These are phyloP conservation scores for Oncorhynchus clarkii DNA, from an alignment of 2,113 vertebrate species.

Conservation along the genomic window DNA sequence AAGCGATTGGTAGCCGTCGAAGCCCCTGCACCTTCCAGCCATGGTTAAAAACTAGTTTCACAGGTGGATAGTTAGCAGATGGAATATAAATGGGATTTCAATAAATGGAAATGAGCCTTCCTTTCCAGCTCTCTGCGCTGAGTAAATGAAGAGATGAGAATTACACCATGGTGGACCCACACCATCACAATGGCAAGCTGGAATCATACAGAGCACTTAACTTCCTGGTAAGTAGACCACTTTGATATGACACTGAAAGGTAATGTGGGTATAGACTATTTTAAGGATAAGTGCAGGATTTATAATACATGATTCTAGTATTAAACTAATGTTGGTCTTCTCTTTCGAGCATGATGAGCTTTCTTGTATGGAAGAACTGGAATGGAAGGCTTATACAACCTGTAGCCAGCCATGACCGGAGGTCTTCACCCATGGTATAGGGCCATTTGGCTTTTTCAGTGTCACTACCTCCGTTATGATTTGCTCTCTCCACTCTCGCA, in stretches of 20 bases:
- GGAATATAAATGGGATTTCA: slow-evolving; percentile 71
- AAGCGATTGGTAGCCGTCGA: slow-evolving; percentile 41
- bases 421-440: not conserved
- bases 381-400: no score
- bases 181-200: not conserved
- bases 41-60: slow-evolving; percentile 76
- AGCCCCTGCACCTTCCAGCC: slow-evolving; percentile 50
- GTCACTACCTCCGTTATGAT: slow-evolving; percentile 33
- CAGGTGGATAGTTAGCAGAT: slow-evolving; percentile 73
- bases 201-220: no score
- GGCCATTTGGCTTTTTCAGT: not conserved
- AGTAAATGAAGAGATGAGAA: slow-evolving; percentile 63
- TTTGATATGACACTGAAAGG: no score
- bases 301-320: no score
- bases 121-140: slow-evolving; percentile 39
- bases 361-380: no score
- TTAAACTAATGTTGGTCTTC: no score
- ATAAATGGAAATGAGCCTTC: slow-evolving; percentile 68
- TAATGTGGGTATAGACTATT: no score
- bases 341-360: no score
- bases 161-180: slow-evolving; percentile 21
- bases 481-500: slow-evolving; percentile 40
- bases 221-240: no score
- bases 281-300: no score
- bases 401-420: no score